Conservation (phyloP, 2,113 vertebrate species). For the Corythornis vintsioides region DNA sequence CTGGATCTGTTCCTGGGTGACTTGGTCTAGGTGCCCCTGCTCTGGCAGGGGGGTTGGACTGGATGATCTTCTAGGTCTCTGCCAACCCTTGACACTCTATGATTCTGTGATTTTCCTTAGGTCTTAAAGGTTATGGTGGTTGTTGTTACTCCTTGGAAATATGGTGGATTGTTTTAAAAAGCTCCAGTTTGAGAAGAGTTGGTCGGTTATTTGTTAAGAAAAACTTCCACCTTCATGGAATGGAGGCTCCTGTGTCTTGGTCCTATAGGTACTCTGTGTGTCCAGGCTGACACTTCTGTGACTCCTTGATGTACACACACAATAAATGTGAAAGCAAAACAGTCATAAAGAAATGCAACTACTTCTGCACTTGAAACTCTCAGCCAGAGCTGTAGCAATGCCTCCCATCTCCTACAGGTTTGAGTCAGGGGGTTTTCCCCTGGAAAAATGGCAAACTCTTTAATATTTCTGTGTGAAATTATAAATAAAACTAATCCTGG, state of each 20-base stretch:
- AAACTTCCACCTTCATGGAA: background rate
- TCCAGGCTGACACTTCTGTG: background rate
- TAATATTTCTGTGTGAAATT: background rate
- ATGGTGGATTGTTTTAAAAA: background rate
- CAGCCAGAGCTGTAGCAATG: background rate
- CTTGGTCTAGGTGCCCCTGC: no score
- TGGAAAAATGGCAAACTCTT: background rate
- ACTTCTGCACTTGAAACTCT: background rate
- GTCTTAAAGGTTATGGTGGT: background rate
- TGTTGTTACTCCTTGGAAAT: background rate
- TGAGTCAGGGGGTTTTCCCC: fast-evolving
- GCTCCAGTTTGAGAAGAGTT: background rate
- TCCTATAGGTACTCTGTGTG: fast-evolving
- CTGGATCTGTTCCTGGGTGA: no score
- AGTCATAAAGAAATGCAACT: background rate
- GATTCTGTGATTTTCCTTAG: background rate
- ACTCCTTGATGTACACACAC: background rate
- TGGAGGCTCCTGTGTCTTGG: background rate
- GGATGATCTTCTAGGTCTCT: no score
- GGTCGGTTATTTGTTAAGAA: background rate
- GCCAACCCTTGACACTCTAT: no score
- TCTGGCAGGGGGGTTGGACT: no score
- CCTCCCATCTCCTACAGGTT: background rate
- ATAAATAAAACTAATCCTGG: background rate
- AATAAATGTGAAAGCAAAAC: background rate